Base-by-base conservation (phyloP, 1,140 invertebrate species). In the Rhynchophorus ferrugineus region DNA sequence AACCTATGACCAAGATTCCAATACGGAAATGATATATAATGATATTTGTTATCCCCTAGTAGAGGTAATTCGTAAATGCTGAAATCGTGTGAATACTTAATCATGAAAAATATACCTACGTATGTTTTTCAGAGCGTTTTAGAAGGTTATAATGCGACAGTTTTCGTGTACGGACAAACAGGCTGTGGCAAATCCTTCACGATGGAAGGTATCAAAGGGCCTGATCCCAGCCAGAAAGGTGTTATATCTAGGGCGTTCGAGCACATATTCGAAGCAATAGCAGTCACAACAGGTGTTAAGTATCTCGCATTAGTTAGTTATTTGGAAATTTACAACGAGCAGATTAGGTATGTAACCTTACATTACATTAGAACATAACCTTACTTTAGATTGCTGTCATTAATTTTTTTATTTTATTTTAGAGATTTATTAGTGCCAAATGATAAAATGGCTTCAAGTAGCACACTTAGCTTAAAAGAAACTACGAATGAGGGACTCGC, bases 291-390 rank as follows among this genome's bases (percentile, higher is more conserved):
- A 37, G 78, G 83, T 49, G 81, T 82, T 14, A 89, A 91, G 67
- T 96, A 88, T 69, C 72, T 96, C 35, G 88, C 92, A 0, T 75
- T 93, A 46, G 82, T 91, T n/a, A 92, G 88, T 41, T 96, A 94
- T 68, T 76, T 95, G 34, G 93, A 96, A 71, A 95, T 95, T 37
- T 94, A 95, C 71, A 95, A 93, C 71, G 91, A 94, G 72, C 85
- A 87, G 65, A 82, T 92, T 48, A 71, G 85, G 36, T 90, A 83
- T 7, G 3, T 13, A 18, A 6, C 6, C 14, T 19, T 7, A 6
- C 16, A 5, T 3, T 6, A 13, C 17, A 17, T 18, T 17, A 3
- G 19, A 7, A 7, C 5, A 41, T 7, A 7, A 16, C 3, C 13
- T 6, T 3, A 19, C 18, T 7, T 39, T 3, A 22, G 35, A 8